These are phyloP conservation scores for Exephanes ischioxanthus DNA, from an alignment of 2,888 invertebrate species.

Conservation along the genomic window DNA sequence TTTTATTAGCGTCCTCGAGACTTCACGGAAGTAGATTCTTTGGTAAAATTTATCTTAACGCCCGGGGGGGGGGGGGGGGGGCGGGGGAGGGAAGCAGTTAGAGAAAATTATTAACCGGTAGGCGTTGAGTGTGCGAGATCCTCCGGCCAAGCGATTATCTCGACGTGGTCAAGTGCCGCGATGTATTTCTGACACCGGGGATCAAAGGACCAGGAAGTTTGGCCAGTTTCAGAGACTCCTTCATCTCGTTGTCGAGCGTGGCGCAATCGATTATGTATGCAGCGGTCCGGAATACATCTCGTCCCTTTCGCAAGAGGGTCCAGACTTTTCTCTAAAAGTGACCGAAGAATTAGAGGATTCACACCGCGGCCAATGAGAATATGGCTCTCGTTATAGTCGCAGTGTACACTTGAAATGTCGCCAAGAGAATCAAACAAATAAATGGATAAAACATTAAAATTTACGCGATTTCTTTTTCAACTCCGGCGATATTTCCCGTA, in stretches of 20 bases:
- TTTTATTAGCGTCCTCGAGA: neutral
- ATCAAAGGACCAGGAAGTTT: conserved; percentile 68
- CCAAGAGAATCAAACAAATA: neutral
- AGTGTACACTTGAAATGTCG: neutral
- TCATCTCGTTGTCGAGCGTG: conserved; percentile 59
- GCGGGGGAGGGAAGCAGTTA: neutral
- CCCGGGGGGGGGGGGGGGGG: neutral
- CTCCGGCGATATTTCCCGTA: conserved; percentile 10
- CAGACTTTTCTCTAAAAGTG: neutral
- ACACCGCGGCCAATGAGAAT: neutral
- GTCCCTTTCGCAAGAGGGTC: neutral
- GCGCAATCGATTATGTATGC: conserved; percentile 63
- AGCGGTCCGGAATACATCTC: conserved; percentile 39
- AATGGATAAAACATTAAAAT: neutral
- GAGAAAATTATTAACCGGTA: conserved; percentile 38
- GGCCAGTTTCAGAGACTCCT: conserved; percentile 30
- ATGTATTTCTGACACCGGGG: conserved; percentile 56
- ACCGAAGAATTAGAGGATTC: conserved; percentile 35
- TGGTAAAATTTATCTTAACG: conserved; percentile 1
- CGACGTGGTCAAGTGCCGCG: conserved; percentile 45
- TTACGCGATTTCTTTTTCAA: neutral
- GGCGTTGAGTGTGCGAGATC: conserved; percentile 24
- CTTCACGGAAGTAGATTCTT: neutral
- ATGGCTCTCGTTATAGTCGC: neutral
- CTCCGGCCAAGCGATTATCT: conserved; percentile 48